Base-by-base conservation (phyloP, 2,888 invertebrate species). In the Xestia rhomboidea region DNA sequence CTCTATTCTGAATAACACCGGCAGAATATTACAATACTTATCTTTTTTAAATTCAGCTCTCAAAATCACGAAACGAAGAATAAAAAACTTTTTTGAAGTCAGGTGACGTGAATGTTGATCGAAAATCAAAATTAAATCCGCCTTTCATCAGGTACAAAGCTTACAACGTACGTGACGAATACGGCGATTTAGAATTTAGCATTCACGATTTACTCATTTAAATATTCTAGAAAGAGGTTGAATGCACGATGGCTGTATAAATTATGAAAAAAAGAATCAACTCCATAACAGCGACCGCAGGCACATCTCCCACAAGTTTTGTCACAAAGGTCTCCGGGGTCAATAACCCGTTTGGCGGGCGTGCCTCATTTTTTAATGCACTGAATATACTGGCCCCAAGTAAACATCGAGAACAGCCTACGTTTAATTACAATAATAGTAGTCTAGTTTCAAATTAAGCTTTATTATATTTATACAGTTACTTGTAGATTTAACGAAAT, bases 291-390 rank as follows among this genome's bases (percentile, higher is more conserved):
- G 83, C 90, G 89, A 90, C 87, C 89, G 87, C 85, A 83, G 91
- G 92, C 90, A 92, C 94, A 94, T 95, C 95, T 94, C 95, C 94
- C 94, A 94, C 95, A 93, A 95, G 93, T 95, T 94, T 95, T 95
- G 95, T 96, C 92, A 95, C 95, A 95, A 95, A 96, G 95, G 95
- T 95, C 94, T 90, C 91, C 88, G 76, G 92, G 95, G 94, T 95
- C 95, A 93, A 93, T 92, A 94, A 94, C 94, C 95, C 91, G 95
- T 94, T 96, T 96, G 93, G 95, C 96, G 93, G 95, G 94, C 95
- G 93, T 91, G 95, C 92, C 94, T 93, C 94, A 93, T 94, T 96
- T 95, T 91, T 95, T 93, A 93, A 94, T 94, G 93, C 93, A 93
- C 87, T 89, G 90, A 86, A 90, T 89, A 90, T 87, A 82, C 86